These are phyloP conservation scores for Tetragonula carbonaria DNA, from an alignment of 2,888 invertebrate genomes.

Conservation along the genomic window DNA sequence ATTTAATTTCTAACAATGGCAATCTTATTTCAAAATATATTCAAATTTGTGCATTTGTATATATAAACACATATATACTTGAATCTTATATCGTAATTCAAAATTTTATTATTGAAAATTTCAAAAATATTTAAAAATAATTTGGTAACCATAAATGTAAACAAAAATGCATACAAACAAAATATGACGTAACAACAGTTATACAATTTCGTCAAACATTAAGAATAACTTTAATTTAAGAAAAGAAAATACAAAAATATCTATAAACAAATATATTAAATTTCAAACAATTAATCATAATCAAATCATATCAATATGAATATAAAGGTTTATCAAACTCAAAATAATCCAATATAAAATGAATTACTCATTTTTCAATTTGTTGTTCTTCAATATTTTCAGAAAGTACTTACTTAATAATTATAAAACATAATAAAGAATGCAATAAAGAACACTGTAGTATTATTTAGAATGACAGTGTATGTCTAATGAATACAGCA, in stretches of 20 bases:
- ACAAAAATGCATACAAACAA: background rate
- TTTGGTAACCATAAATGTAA: background rate
- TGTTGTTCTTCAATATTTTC: background rate
- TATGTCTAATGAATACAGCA: background rate
- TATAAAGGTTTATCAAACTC: constrained; percentile 42
- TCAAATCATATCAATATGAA: constrained; percentile 8
- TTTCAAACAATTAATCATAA: constrained; percentile 2
- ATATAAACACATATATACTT: background rate
- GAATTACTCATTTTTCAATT: background rate
- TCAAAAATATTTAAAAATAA: background rate
- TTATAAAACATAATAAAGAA: constrained; percentile 7
- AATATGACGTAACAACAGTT: background rate
- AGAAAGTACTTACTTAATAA: constrained; percentile 16
- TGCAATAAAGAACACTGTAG: constrained; percentile 4
- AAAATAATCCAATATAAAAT: constrained; percentile 37
- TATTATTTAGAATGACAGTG: constrained; percentile 34
- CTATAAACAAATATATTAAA: background rate
- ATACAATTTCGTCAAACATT: constrained; percentile 5
- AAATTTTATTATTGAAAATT: constrained; percentile 1
- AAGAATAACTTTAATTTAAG: constrained; percentile 7
- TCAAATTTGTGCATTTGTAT: background rate
- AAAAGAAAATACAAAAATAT: constrained; percentile 1
- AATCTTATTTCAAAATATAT: background rate
- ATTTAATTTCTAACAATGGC: background rate
- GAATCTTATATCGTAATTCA: background rate